Conservation (phyloP, 2,113 vertebrate genomes). For the Ondatra zibethicus region DNA sequence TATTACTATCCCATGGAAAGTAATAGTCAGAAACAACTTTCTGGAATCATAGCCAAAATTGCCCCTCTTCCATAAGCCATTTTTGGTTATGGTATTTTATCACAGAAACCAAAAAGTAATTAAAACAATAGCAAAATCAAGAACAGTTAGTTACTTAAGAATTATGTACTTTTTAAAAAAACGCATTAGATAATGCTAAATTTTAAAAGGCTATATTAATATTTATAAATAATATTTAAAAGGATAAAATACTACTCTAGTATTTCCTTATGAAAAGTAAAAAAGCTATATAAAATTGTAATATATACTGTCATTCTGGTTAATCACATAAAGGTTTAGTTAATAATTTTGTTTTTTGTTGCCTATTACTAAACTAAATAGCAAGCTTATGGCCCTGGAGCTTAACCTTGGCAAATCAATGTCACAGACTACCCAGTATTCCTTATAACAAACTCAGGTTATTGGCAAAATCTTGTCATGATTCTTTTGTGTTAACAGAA, state of each 20-base stretch:
- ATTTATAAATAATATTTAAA: background rate
- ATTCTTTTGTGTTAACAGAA: background rate
- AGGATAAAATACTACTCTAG: background rate
- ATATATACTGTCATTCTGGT: background rate
- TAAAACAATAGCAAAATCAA: slow-evolving; percentile 25
- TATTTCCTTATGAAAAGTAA: slow-evolving; percentile 30
- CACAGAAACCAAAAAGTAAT: background rate
- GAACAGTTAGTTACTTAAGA: background rate
- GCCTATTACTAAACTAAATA: slow-evolving; percentile 31
- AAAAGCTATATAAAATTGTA: slow-evolving; percentile 18
- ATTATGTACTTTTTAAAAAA: background rate
- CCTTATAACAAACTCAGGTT: background rate
- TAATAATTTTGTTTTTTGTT: background rate
- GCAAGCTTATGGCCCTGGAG: background rate
- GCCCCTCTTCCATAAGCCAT: background rate
- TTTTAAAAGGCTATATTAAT: slow-evolving; percentile 7
- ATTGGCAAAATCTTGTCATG: background rate
- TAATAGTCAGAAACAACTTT: slow-evolving; percentile 31
- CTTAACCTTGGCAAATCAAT: slow-evolving; percentile 18
- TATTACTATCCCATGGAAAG: background rate
- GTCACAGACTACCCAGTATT: background rate
- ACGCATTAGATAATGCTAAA: background rate
- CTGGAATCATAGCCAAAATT: background rate
- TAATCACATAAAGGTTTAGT: background rate
- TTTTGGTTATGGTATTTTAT: background rate